Evolutionary conservation across 2,888 invertebrate genomes (phyloP), one percentile per base, ranked within the genome.

Genomic region (Cheilosia impressa): DNA sequence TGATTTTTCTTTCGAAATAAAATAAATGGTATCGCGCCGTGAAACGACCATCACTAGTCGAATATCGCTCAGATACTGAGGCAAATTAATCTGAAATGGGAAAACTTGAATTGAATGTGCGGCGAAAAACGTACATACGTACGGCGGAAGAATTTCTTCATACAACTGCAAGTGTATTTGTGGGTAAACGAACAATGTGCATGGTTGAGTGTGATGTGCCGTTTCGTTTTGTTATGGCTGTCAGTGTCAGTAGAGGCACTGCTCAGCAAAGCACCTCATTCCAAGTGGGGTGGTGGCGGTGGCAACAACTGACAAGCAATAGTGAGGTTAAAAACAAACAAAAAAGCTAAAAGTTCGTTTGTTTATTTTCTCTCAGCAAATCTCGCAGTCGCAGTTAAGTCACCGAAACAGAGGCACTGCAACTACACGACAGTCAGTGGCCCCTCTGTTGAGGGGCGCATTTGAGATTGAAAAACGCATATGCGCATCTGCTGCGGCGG

Each of bases 21-120:
- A 58, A 47, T 60, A 24, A 43, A 15, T 19, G 57, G 85, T 85
- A 85, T 81, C 85, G 55, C 85, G 85, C 85, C 85, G 85, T 68
- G 55, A 85, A 60, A 34, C 85, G 81, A 85, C 85, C 81, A 62
- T 72, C 68, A 69, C 85, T 80, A 68, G 76, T 77, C 81, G 85
- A 81, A 85, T 80, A 77, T 85, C 85, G 85, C 85, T 85, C 85
- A 85, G 85, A 85, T 85, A 85, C 85, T 85, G 81, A 85, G 66
- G 66, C 81, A 72, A 68, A 85, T 50, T 68, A 66, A 68, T 72
- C 62, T 81, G 22, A 58, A 84, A 75, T 68, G 73, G 43, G 34
- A 79, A 83, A 84, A 84, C 79, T 80, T 71, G 80, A 84, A 79
- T 66, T 79, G 79, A 69, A 60, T 71, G 58, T 80, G 43, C 65